A percentile compares a stretch with the other conserved stretches of the same genome.
Conservation (phyloP, 2,888 invertebrate species). For the Agriotes lineatus region DNA sequence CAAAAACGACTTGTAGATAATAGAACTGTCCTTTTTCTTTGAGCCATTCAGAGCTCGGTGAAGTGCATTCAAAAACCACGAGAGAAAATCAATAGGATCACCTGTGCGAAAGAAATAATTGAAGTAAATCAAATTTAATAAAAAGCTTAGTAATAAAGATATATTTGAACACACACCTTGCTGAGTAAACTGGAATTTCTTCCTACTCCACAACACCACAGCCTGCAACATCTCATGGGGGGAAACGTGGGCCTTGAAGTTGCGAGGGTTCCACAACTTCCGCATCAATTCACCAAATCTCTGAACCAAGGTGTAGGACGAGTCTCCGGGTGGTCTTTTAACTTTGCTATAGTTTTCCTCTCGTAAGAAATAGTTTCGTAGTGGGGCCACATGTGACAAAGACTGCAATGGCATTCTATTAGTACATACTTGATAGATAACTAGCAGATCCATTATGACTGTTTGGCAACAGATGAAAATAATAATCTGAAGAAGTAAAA, state of each 20-base stretch:
- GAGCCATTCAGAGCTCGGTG: constrained; percentile 95
- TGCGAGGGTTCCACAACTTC: constrained; percentile 98
- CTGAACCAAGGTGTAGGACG: constrained; percentile 90
- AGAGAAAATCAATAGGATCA: constrained; percentile 97
- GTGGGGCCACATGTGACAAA: constrained; percentile 92
- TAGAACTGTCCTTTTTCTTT: constrained; percentile 88
- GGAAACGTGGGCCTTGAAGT: constrained; percentile 99
- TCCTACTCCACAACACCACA: constrained; percentile 96
- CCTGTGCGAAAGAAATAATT: constrained; percentile 76
- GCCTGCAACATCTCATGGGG: constrained; percentile 99
- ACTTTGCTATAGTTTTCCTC: constrained; percentile 93
- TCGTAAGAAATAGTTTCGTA: constrained; percentile 94
- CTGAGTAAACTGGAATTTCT: constrained; percentile 97
- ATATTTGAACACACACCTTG: constrained; percentile 77
- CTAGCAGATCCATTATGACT: too few species aligned
- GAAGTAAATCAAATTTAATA: neutral
- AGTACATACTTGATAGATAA: too few species aligned
- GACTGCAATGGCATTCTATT: constrained; percentile 83
- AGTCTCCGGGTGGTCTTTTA: constrained; percentile 95
- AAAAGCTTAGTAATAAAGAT: neutral
- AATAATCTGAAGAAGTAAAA: too few species aligned
- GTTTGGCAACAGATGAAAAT: neutral
- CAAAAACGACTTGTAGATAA: constrained; percentile 95
- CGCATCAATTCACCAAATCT: constrained; percentile 95
- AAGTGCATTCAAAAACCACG: constrained; percentile 97